A percentile compares a stretch with the other conserved stretches of the same genome.
Conservation (phyloP, 2,888 invertebrate species). For the Chymomyza caudatula region DNA sequence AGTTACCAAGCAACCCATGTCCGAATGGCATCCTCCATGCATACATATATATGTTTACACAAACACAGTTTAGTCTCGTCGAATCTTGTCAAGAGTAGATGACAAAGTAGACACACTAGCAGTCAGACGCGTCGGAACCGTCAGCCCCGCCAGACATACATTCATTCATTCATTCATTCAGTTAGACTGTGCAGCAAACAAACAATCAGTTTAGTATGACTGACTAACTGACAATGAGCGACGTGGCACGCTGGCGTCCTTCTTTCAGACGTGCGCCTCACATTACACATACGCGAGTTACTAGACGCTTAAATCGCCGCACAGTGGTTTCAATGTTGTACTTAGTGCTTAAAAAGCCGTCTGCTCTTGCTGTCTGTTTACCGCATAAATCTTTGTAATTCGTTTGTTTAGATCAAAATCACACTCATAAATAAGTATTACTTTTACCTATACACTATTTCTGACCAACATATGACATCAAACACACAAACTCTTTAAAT, state of each 20-base stretch:
- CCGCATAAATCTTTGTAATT: not conserved
- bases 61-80: not conserved
- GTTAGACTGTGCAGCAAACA: constrained; percentile 10
- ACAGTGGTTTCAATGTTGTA: no score
- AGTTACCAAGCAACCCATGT: not conserved
- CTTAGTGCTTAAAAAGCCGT: no score
- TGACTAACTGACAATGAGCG: constrained; percentile 16
- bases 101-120: not conserved
- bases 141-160: not conserved
- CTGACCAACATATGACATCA: not conserved
- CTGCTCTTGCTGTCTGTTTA: no score
- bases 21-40: not conserved
- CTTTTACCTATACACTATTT: not conserved
- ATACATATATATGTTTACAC: not conserved
- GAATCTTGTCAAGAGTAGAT: not conserved
- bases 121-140: not conserved
- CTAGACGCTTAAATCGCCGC: constrained; percentile 24
- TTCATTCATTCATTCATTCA: not conserved
- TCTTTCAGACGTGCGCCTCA: constrained; percentile 19
- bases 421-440: not conserved
- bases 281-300: constrained; percentile 30
- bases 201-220: constrained; percentile 40
- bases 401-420: not conserved
- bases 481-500: not conserved
- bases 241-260: not conserved